phyloP scores from a whole-genome alignment of 2,888 invertebrate species.

The Glyphotaelius pellucidus region DNA sequence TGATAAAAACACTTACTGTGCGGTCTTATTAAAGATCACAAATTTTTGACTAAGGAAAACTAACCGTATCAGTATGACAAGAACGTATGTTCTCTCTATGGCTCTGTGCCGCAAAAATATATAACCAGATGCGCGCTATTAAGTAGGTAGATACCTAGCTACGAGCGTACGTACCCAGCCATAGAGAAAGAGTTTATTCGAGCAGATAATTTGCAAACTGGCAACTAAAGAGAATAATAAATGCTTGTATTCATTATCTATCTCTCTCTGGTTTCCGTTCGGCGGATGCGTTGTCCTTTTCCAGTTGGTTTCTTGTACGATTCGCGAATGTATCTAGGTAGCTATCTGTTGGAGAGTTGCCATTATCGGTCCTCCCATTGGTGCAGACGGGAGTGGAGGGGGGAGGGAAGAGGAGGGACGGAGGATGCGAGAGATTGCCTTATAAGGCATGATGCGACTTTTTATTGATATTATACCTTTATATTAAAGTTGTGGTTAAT shows the following conservation, averaged over 20 bases:
- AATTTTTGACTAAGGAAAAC: too few relatives aligned
- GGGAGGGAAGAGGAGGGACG: constrained; percentile 11
- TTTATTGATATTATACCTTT: neutral
- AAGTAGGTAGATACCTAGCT: constrained; percentile 3
- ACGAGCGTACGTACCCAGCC: neutral
- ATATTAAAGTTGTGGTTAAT: too few relatives aligned
- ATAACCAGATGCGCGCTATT: neutral
- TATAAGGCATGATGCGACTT: constrained; percentile 43
- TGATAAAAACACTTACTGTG: too few relatives aligned
- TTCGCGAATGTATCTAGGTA: constrained; percentile 27
- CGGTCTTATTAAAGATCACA: too few relatives aligned
- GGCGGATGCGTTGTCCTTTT: neutral
- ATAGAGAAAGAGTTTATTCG: neutral
- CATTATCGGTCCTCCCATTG: constrained; percentile 37
- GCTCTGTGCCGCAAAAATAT: neutral
- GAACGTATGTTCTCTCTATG: neutral
- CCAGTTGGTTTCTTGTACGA: constrained; percentile 39
- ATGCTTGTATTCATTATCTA: neutral
- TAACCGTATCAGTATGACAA: too few relatives aligned
- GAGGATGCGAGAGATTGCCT: constrained; percentile 30
- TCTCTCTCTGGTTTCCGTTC: constrained; percentile 23
- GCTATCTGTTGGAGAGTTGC: constrained; percentile 27
- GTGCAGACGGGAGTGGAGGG: constrained; percentile 20
- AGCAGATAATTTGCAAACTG: constrained; percentile 9
- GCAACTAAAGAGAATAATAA: constrained; percentile 37